These are phyloP conservation scores for Pristis pectinata DNA, from an alignment of 2,797 vertebrate genomes.

Conservation along the genomic window DNA sequence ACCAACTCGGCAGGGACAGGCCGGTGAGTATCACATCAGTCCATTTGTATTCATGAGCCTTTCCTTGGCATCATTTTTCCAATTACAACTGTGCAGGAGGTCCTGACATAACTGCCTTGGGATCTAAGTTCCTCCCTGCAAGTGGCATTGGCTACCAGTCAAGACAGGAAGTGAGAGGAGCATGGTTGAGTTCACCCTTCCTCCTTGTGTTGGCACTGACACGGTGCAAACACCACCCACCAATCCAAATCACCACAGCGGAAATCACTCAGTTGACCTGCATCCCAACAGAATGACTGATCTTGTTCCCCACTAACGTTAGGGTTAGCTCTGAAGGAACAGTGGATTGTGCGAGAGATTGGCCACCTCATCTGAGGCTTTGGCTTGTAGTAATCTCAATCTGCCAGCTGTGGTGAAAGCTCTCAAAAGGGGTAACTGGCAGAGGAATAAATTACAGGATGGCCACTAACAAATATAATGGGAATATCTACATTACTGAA, in stretches of 20 bases:
- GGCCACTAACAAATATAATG: neutral
- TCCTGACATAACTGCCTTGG: neutral
- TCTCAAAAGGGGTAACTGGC: neutral
- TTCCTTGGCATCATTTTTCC: neutral
- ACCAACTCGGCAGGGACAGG: constrained; percentile 63
- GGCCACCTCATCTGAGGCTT: too few species aligned
- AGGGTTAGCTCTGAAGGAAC: neutral
- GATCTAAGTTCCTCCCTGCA: neutral
- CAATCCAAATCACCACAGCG: neutral
- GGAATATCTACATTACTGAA: neutral
- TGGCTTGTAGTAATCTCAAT: neutral
- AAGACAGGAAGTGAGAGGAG: neutral
- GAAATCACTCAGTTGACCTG: neutral
- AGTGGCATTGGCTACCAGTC: neutral
- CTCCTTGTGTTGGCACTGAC: neutral
- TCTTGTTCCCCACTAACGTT: neutral
- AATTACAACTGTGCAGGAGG: neutral
- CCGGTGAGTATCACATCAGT: constrained; percentile 45
- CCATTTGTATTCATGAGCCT: too few species aligned
- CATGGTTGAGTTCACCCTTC: too few species aligned
- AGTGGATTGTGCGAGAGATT: neutral
- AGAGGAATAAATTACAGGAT: neutral
- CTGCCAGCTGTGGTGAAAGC: neutral
- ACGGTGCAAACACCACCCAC: neutral
- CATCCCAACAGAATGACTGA: neutral